Conservation (phyloP, 2,113 vertebrate species). For the Piprites chloris region DNA sequence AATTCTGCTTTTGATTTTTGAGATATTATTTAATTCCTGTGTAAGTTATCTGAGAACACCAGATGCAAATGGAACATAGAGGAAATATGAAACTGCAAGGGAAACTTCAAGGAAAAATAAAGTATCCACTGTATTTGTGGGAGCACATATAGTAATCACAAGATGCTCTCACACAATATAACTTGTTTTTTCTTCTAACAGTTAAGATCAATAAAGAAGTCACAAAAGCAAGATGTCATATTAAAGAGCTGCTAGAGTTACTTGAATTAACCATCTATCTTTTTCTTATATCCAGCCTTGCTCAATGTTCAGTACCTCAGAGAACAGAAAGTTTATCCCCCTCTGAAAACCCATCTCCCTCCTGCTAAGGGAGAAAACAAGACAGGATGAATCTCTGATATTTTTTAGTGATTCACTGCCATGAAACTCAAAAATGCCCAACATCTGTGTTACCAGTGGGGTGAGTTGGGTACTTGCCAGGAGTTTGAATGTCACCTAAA, state of each 20-base stretch:
- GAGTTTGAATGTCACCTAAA: not conserved
- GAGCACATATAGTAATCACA: not conserved
- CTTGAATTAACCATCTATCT: not conserved
- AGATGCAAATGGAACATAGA: not conserved
- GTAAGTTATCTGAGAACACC: not conserved
- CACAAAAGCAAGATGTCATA: not conserved
- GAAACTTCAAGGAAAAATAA: not conserved
- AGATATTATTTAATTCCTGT: not conserved
- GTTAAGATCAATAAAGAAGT: slow-evolving; percentile 16
- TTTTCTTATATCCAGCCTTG: not conserved
- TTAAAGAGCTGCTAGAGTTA: slow-evolving; percentile 4
- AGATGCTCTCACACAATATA: not conserved
- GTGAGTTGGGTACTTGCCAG: not conserved
- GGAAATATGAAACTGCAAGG: not conserved
- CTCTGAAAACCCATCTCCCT: not conserved
- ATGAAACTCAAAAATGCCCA: not conserved
- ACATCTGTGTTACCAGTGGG: not conserved
- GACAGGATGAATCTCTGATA: not conserved
- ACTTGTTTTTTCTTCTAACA: slow-evolving; percentile 29
- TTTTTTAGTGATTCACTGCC: not conserved
- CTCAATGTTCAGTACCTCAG: not conserved
- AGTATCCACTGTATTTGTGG: not conserved
- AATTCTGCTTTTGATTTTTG: not conserved
- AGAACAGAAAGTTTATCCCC: not conserved
- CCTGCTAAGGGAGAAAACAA: not conserved